These are phyloP conservation scores for Oncopodura yosiiana DNA, from an alignment of 1,140 invertebrate genomes.

Conservation along the genomic window DNA sequence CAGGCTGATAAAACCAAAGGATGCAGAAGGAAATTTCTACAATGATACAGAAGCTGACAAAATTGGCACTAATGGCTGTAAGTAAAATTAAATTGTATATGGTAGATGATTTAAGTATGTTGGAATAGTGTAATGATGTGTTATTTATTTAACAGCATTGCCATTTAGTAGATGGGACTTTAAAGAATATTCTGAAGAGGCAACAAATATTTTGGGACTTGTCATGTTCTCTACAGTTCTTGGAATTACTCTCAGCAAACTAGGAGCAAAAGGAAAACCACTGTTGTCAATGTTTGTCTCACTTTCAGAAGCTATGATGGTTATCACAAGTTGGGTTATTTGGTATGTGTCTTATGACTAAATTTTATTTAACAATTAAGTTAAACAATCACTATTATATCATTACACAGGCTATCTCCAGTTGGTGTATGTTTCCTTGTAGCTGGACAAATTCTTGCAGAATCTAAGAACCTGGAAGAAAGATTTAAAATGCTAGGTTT, in stretches of 20 bases:
- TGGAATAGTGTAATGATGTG: constrained; percentile 14
- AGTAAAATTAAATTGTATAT: neutral
- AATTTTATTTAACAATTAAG: neutral
- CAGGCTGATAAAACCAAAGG: constrained; percentile 41
- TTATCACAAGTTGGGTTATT: constrained; percentile 42
- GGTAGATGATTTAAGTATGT: neutral
- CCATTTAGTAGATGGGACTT: too few species aligned
- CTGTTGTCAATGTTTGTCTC: constrained; percentile 41
- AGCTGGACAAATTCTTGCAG: constrained; percentile 46
- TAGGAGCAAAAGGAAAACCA: constrained; percentile 41
- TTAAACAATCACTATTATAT: neutral
- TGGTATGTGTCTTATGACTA: constrained; percentile 34
- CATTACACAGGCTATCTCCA: constrained; percentile 46
- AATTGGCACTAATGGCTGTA: neutral
- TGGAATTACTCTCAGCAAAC: constrained; percentile 40
- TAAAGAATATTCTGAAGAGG: constrained; percentile 34
- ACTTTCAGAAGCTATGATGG: constrained; percentile 43
- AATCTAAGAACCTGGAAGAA: constrained; percentile 40
- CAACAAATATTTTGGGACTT: constrained; percentile 43
- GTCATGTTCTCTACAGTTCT: constrained; percentile 42
- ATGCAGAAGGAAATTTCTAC: neutral
- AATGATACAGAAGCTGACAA: neutral
- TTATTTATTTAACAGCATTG: too few species aligned
- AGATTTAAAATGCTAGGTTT: constrained; percentile 44
- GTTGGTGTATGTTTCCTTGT: constrained; percentile 51